These are phyloP conservation scores for Luffia ferchaultella DNA, from an alignment of 2,888 invertebrate genomes.

Conservation along the genomic window DNA sequence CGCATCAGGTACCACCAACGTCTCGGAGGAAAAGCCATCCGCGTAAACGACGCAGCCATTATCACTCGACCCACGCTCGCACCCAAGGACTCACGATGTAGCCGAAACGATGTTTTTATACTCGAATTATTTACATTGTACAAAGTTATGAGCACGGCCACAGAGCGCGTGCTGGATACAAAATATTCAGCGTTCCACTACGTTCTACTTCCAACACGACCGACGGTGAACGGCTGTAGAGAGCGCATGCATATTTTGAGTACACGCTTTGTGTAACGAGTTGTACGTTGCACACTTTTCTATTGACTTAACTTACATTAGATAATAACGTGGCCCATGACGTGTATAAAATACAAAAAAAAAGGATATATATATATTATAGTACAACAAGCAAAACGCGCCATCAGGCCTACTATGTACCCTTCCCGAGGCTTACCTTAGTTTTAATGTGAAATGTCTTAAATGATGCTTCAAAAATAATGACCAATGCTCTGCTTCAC, in stretches of 20 bases:
- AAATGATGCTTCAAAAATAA: background rate
- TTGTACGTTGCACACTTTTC: constrained; percentile 61
- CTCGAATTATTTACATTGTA: constrained; percentile 50
- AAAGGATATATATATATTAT: too few relatives aligned
- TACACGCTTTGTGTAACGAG: constrained; percentile 52
- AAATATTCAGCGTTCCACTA: constrained; percentile 39
- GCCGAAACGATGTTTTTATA: constrained; percentile 49
- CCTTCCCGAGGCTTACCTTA: background rate
- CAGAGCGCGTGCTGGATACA: constrained; percentile 47
- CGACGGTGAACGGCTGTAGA: constrained; percentile 14
- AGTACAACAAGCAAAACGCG: constrained; percentile 3
- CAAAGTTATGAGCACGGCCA: constrained; percentile 51
- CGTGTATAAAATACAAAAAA: constrained; percentile 40
- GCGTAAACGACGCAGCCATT: constrained; percentile 45
- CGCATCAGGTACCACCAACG: constrained; percentile 73
- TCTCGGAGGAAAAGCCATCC: constrained; percentile 71
- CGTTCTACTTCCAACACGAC: constrained; percentile 8
- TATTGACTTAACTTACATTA: constrained; percentile 37
- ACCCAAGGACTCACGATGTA: background rate
- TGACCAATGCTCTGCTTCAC: constrained; percentile 34
- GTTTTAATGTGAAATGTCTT: background rate
- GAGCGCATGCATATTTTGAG: constrained; percentile 47
- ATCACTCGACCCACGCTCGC: constrained; percentile 3
- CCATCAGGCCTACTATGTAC: background rate
- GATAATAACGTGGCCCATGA: constrained; percentile 34